A percentile compares a stretch with the other conserved stretches of the same genome.
Evolutionary conservation across 1,140 invertebrate species (phyloP).

Genomic region (Zaprionus ghesquierei): DNA sequence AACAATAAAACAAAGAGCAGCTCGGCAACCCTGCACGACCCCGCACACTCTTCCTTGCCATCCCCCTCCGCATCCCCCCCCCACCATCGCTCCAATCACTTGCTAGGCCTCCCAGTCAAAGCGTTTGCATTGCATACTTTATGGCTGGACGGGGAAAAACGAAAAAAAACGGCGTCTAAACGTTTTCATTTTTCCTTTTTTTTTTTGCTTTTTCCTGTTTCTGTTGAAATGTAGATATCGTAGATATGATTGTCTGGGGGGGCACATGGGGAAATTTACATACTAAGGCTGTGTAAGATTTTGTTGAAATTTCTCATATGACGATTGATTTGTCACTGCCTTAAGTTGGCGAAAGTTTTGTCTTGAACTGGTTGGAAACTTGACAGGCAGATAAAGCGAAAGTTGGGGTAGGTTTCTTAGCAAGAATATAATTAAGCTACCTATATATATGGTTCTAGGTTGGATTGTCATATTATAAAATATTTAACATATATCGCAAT

Average conservation of each 20-base stretch:
- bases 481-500: too few species aligned
- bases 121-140: conserved; percentile 43
- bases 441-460: too few species aligned
- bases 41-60: neutral
- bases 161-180: conserved; percentile 30
- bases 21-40: neutral
- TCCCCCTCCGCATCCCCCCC: too few species aligned
- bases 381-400: neutral
- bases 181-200: conserved; percentile 9
- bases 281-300: conserved; percentile 4
- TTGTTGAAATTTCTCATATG: conserved; percentile 13
- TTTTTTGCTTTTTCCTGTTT: neutral
- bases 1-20: conserved; percentile 54
- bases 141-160: conserved; percentile 14
- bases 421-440: neutral
- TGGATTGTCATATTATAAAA: too few species aligned
- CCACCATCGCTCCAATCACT: too few species aligned
- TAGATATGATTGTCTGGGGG: conserved; percentile 5
- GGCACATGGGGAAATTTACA: conserved; percentile 4
- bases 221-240: conserved; percentile 10
- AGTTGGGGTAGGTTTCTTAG: neutral
- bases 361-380: neutral
- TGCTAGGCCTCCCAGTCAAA: conserved; percentile 1
- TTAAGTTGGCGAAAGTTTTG: neutral
- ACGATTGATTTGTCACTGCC: conserved; percentile 19